These are phyloP conservation scores for Xestobium rufovillosum DNA, from an alignment of 2,888 invertebrate species.

Conservation along the genomic window DNA sequence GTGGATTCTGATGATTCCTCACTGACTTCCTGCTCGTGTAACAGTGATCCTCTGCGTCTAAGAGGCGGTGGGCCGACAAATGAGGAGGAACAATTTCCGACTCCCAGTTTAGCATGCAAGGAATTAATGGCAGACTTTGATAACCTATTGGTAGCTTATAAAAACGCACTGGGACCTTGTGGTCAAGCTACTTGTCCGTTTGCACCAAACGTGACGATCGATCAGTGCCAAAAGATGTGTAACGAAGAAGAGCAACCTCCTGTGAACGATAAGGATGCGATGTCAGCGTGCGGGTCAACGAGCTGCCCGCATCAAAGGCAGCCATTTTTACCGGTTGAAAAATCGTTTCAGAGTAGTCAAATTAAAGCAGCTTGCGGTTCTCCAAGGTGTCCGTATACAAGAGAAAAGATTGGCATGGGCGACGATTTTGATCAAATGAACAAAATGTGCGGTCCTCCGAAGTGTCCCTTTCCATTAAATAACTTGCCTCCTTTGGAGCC, in stretches of 20 bases:
- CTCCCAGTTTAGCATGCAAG: slow-evolving; percentile 35
- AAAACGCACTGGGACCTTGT: slow-evolving; percentile 38
- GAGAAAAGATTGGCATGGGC: slow-evolving; percentile 33
- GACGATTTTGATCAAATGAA: slow-evolving; percentile 33
- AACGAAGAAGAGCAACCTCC: slow-evolving; percentile 6
- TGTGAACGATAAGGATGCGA: slow-evolving; percentile 16
- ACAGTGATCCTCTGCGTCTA: slow-evolving; percentile 17
- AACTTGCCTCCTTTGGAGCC: slow-evolving; percentile 33
- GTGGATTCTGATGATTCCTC: too few relatives aligned
- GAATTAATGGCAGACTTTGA: slow-evolving; percentile 39
- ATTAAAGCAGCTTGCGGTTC: slow-evolving; percentile 33
- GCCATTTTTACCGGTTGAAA: slow-evolving; percentile 5
- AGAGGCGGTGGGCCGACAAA: slow-evolving; percentile 27
- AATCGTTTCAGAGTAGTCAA: slow-evolving; percentile 15
- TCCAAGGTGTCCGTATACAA: slow-evolving; percentile 35
- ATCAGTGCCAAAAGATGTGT: slow-evolving; percentile 32
- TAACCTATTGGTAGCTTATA: slow-evolving; percentile 33
- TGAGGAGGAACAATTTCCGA: slow-evolving; percentile 9
- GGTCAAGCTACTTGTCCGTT: slow-evolving; percentile 36
- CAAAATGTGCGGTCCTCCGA: slow-evolving; percentile 33
- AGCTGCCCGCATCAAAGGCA: slow-evolving; percentile 23
- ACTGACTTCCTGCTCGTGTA: background rate
- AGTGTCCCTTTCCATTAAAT: slow-evolving; percentile 30
- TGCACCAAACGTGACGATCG: slow-evolving; percentile 30
- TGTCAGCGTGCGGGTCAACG: slow-evolving; percentile 26